Evolutionary conservation across 2,888 invertebrate species (phyloP), one percentile per base, ranked within the genome.

Genomic region (Iselma pallidipennis): DNA sequence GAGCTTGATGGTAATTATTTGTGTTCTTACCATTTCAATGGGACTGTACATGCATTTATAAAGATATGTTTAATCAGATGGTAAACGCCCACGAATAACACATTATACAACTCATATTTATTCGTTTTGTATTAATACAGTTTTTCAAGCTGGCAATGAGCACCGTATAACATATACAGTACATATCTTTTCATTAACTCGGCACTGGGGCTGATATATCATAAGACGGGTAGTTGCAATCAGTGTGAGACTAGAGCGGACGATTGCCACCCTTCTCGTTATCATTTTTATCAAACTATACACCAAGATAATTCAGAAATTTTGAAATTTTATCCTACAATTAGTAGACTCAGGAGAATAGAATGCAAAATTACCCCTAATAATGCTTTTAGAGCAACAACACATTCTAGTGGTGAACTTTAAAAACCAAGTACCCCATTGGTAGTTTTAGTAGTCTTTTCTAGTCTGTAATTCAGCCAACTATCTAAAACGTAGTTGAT

Each of bases 161-260:
- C 69, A 59, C 67, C 73, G 74, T 75, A n/a, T n/a, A 76, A 77
- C 76, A 74, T 77, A 78, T 78, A 80, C 76, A 79, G 74, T 80
- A 79, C 78, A 80, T 79, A 79, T 80, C 78, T 80, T 80, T 80
- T 80, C 80, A 80, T 80, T 80, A 80, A 78, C 73, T 78, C 75
- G 75, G 75, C 75, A 75, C 72, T 73, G 9, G 71, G 69, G 57
- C 75, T 73, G 78, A 79, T 80, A 79, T 79, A 79, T 79, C 80
- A 79, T 78, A 78, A 76, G 76, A 74, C 72, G 72, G 14, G 56
- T 76, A 77, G 75, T 75, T 67, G 67, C 61, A 67, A 56, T 59
- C 76, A 72, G 63, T 57, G 59, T 73, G 65, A 61, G 64, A 65
- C 56, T 56, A 62, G 71, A 76, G 77, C 77, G 77, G 78, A 4